Evolutionary conservation across 2,113 vertebrate species (phyloP), one percentile per base, ranked within the genome.

Genomic region (Ellobius talpinus): DNA sequence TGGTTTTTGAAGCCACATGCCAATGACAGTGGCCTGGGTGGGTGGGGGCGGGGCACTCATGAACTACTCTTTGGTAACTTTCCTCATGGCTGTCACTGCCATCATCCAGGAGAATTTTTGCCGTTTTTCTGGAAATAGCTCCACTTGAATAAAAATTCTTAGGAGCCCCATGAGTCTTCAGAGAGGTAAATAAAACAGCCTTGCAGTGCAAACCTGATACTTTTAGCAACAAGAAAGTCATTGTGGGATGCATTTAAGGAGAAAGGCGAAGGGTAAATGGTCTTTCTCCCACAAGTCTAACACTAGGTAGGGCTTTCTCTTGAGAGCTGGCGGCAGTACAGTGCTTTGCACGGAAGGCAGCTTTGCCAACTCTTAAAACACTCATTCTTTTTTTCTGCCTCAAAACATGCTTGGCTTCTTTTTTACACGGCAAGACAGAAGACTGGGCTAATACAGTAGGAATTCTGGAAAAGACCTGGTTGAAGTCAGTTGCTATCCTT

Each of bases 281-380:
- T 93, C 91, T 96, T 93, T 96, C 9, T 95, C 12, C 5, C 65
- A 78, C 26, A 78, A 95, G 74, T 73, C 63, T 63, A 96, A 81
- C 55, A 93, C 78, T 93, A 96, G 81, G 36, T 7, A 96, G 93
- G 65, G 76, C 36, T 93, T 90, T 19, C 89, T 79, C 3, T 92
- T 89, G 78, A 76, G 93, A 96, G 58, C 65, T 95, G 31, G 33
- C 65, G 78, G 63, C 31, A 94, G 16, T 76, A 85, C 95, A 96
- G 95, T 97, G 74, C 79, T 97, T 52, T 90, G 87, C 88, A 81
- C 39, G 76, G 42, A 93, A 52, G 74, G 7, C 82, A 42, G 97
- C 92, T 98, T 96, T 97, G 87, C 33, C 90, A 98, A 89, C 90
- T 47, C 84, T 81, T 72, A 91, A 63, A 97, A 98, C 95, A 95